Evolutionary conservation across 2,113 vertebrate species (phyloP), one percentile per base, ranked within the genome.

Genomic region (Paradisaea rubra): DNA sequence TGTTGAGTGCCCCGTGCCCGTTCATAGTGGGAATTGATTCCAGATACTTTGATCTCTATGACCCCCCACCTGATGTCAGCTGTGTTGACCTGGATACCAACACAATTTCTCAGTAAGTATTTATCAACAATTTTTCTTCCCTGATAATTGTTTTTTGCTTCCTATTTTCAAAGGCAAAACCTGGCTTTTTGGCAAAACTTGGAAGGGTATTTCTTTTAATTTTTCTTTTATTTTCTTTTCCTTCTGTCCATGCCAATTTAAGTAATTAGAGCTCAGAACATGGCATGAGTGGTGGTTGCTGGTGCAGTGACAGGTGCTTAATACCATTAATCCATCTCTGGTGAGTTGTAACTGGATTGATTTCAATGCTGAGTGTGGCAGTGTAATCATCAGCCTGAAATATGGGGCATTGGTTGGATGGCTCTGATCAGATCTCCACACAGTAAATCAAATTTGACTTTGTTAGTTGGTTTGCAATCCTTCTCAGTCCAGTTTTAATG

Each of bases 1-100:
- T 99, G 50, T 97, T 99, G 93, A 99, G 99, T 60, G 99, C 99
- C 19, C 99, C 99, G 0, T 99, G 99, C 87, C 99, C 99, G 0
- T 99, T 99, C 98, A 99, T 99, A 44, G 99, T 99, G 92, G 99
- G 99, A 54, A 98, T 99, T 94, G 99, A 99, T 97, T 99, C 99
- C 37, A 98, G 99, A 96, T 99, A 99, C 94, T 99, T 99, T 96
- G 99, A 99, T 96, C 98, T 99, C 82, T 99, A 99, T 79, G 98
- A 99, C 76, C 99, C 99, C 93, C 99, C 99, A 23, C 98, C 98
- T 28, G 99, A 99, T 84, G 99, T 99, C 91, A 99, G 98, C 97
- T 99, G 99, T 80, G 98, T 99, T 95, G 99, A 99, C 97, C 97
- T 99, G 96, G 99, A 99, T 97, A 99, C 99, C 97, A 99, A 99